These are phyloP conservation scores for Silurus aristotelis DNA, from an alignment of 2,797 vertebrate genomes.

Conservation along the genomic window DNA sequence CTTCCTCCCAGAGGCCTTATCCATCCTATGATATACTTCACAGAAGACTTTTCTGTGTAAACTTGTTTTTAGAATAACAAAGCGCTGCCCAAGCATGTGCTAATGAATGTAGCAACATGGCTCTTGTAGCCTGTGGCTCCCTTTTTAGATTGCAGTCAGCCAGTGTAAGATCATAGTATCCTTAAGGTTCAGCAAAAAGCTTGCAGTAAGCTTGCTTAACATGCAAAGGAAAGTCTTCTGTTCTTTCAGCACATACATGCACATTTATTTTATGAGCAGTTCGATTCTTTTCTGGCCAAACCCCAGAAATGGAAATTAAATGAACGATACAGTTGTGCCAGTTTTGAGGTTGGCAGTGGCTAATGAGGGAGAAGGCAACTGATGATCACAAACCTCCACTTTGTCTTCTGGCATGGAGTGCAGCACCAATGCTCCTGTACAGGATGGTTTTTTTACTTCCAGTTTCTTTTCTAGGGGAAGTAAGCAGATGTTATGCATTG, in stretches of 20 bases:
- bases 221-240: neutral
- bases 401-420: slow-evolving; percentile 50
- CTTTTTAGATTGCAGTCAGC: neutral
- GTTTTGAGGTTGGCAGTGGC: slow-evolving; percentile 26
- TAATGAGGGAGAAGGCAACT: slow-evolving; percentile 40
- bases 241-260: slow-evolving; percentile 6
- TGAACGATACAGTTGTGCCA: slow-evolving; percentile 28
- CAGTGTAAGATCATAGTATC: neutral
- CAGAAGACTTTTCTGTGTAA: neutral
- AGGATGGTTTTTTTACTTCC: slow-evolving; percentile 53
- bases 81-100: neutral
- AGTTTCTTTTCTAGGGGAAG: slow-evolving; percentile 54
- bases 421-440: slow-evolving; percentile 53
- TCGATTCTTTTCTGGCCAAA: slow-evolving; percentile 10
- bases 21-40: neutral
- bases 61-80: neutral
- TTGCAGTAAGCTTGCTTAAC: neutral
- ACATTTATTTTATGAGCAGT: neutral
- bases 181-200: neutral
- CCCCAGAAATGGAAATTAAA: slow-evolving; percentile 18
- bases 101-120: neutral
- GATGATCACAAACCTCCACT: slow-evolving; percentile 56
- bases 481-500: neutral
- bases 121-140: neutral
- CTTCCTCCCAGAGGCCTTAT: too few relatives aligned